Conservation (phyloP, 2,888 invertebrate species). For the Epiblema foenella region DNA sequence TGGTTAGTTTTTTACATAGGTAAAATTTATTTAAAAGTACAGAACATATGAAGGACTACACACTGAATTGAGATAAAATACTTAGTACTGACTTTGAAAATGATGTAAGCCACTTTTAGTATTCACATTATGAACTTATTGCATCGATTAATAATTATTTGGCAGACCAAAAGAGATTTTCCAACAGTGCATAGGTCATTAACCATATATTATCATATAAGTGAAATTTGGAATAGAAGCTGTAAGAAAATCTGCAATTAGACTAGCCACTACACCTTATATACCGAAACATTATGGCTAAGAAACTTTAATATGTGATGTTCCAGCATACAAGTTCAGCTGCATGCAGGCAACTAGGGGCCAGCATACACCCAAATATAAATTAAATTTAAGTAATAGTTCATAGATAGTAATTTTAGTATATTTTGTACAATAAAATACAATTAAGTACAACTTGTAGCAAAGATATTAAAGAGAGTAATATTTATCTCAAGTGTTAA, state of each 20-base stretch:
- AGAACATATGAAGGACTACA: conserved; percentile 85
- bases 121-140: conserved; percentile 84
- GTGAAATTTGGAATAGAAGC: conserved; percentile 84
- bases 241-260: conserved; percentile 85
- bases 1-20: conserved; percentile 85
- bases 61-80: conserved; percentile 85
- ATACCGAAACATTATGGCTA: conserved; percentile 83
- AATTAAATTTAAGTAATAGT: conserved; percentile 81
- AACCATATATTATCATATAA: conserved; percentile 76
- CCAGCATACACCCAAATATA: conserved; percentile 84
- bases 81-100: conserved; percentile 82
- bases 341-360: conserved; percentile 81
- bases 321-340: conserved; percentile 84
- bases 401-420: conserved; percentile 85
- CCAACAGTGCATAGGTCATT: conserved; percentile 84
- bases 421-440: conserved; percentile 89
- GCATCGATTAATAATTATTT: conserved; percentile 81
- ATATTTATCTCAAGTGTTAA: conserved; percentile 84
- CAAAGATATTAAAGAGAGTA: conserved; percentile 87
- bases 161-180: conserved; percentile 85
- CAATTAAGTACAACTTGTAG: conserved; percentile 89
- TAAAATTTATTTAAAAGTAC: conserved; percentile 84
- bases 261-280: conserved; percentile 84
- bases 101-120: conserved; percentile 84
- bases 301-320: conserved; percentile 79